These are phyloP conservation scores for Myotis daubentonii DNA, from an alignment of 2,797 vertebrate genomes.

Conservation along the genomic window DNA sequence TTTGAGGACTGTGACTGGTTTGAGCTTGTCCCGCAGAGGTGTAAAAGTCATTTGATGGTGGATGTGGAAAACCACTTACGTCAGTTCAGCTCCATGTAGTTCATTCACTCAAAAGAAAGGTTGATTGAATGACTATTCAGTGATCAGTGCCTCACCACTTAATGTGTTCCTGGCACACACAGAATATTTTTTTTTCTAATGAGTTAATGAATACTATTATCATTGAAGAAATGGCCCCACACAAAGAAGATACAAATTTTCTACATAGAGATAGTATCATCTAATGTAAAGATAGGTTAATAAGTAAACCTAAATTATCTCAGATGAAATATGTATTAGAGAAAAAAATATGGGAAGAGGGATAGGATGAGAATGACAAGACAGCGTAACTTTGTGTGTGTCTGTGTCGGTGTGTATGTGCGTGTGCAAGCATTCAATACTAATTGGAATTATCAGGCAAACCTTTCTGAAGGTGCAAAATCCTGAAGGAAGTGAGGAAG, in stretches of 20 bases:
- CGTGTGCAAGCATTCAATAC: too few relatives aligned
- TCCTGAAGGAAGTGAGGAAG: background rate
- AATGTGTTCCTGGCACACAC: background rate
- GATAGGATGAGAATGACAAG: background rate
- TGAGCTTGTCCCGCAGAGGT: background rate
- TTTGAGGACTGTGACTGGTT: background rate
- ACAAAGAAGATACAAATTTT: background rate
- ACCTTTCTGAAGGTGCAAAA: background rate
- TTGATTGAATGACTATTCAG: background rate
- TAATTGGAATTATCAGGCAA: background rate
- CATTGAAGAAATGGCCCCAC: background rate
- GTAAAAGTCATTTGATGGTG: background rate
- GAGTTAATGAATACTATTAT: accelerated
- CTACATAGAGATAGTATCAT: background rate
- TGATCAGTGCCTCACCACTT: background rate
- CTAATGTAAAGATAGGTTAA: background rate
- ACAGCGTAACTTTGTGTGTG: background rate
- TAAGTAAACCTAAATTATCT: background rate
- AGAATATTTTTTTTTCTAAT: background rate
- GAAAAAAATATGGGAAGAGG: background rate
- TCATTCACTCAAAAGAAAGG: background rate
- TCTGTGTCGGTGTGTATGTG: accelerated
- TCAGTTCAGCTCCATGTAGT: background rate
- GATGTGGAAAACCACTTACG: background rate
- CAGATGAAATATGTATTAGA: background rate